A percentile compares a stretch with the other conserved stretches of the same genome.
phyloP scores from a whole-genome alignment of 2,888 invertebrate species.

The Chloromyia formosa region DNA sequence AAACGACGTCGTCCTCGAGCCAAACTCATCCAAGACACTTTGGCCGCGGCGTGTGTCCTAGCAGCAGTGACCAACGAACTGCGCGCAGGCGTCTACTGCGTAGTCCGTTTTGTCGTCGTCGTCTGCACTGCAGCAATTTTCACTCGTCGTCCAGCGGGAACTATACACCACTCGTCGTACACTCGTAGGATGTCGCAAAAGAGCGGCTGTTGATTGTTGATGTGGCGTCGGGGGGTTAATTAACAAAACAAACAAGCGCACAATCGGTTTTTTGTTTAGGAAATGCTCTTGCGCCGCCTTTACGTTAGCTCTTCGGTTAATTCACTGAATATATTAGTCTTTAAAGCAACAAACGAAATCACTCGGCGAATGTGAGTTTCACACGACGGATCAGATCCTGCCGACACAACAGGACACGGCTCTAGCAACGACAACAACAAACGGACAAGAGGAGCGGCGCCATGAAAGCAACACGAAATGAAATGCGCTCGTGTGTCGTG shows the following conservation, averaged over 20 bases:
- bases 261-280: not conserved
- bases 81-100: not conserved
- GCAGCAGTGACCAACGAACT: not conserved
- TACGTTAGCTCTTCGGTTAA: too few relatives aligned
- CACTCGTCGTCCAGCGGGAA: too few relatives aligned
- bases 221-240: not conserved
- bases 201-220: not conserved
- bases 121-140: too few relatives aligned
- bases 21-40: conserved; percentile 30
- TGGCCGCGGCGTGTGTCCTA: not conserved
- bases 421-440: too few relatives aligned
- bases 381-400: too few relatives aligned
- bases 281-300: not conserved
- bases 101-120: not conserved
- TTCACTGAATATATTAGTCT: not conserved
- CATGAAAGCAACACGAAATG: not conserved
- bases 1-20: conserved; percentile 27
- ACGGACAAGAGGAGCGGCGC: not conserved
- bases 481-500: not conserved
- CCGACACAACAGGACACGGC: too few relatives aligned
- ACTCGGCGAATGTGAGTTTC: too few relatives aligned
- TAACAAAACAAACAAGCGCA: not conserved
- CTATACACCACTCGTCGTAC: too few relatives aligned
- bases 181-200: too few relatives aligned
- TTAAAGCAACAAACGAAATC: not conserved